Base-by-base conservation (phyloP, 2,888 invertebrate genomes). In the Pomacea canaliculata region DNA sequence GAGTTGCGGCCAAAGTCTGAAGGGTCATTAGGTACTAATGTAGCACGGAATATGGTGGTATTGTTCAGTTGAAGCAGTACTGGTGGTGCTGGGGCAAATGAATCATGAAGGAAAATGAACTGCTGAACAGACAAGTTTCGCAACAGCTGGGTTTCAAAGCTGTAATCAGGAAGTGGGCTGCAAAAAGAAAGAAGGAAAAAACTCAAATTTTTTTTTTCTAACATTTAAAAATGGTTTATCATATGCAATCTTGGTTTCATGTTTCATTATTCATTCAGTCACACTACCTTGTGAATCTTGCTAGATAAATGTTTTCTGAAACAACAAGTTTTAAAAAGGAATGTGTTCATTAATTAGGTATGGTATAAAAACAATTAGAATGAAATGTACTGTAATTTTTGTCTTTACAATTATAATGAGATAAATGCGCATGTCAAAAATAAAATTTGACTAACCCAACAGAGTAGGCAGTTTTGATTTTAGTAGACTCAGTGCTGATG, bases 1-100 rank as follows among this genome's bases (percentile, higher is more conserved):
- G 87, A 87, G 76, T 89, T 89, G 46, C 89, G 83, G 48, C 86
- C 85, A 79, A 87, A 89, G 77, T 89, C 89, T 62, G 88, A 83
- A 10, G 87, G 88, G 76, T 89, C 88, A 76, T 89, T 89, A 70
- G 89, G 86, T 62, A 88, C 87, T 59, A 89, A 82, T 13, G 79
- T 77, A n/a, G 85, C 85, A 60, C 84, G 81, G 12, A 81, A 79
- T 37, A 83, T 63, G 66, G 79, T 81, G 18, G 87, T 86, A 76
- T 80, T 82, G 76, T 82, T 83, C 13, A 79, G 75, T n/a, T 78
- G 73, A 63, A 81, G 83, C 12, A 78, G 72, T n/a, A 73, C 73
- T 72, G 76, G 71, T 16, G 78, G 76, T 65, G 80, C 27, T 60
- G 73, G 12, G 19, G 82, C 76, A 46, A 82, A 62, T 37, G 78